Base-by-base conservation (phyloP, 92 coral and sea anemone species). In the Actinernus sp. region DNA sequence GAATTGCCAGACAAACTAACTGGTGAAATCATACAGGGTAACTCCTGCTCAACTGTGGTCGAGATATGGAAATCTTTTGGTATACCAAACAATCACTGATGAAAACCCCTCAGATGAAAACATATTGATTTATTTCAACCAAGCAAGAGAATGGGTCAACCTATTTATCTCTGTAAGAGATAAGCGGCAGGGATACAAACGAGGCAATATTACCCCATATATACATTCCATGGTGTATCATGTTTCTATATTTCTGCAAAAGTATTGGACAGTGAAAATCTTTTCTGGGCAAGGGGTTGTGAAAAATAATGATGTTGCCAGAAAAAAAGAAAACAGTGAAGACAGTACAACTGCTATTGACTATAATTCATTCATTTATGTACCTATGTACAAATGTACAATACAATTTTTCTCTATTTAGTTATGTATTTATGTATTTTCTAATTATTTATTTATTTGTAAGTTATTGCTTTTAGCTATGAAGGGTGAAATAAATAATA, bases 211-310 rank as follows among this genome's bases (percentile, higher is more conserved):
- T 23, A 85, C 91, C 4, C 86, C 91, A 5, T 78, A 78, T 55
- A 85, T 71, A 78, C 78, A 71, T 44, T 43, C 68, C 13, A 20
- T 78, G 53, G 85, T 78, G 4, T 64, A 64, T 62, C 86, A 85
- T 38, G 66, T 78, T 8, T 82, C 86, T 9, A 62, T 29, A 3
- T 71, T 78, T 30, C 26, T 77, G 49, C 28, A 72, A 41, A 84
- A 47, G 46, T 63, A 36, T 16, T 60, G 67, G 16, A 24, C 83
- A 7, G 51, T 79, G 13, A 71, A 84, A 78, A 24, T 78, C n/a
- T 78, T 78, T 43, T 61, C 86, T 3, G 91, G 77, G 25, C 91
- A 84, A 49, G 91, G 86, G 50, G 81, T 78, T 26, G 76, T 69
- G 51, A 83, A 73, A 71, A 71, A 84, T 49, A 74, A 74, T 32